phyloP scores from a whole-genome alignment of 2,113 vertebrate genomes.

The Syngnathoides biaculeatus region DNA sequence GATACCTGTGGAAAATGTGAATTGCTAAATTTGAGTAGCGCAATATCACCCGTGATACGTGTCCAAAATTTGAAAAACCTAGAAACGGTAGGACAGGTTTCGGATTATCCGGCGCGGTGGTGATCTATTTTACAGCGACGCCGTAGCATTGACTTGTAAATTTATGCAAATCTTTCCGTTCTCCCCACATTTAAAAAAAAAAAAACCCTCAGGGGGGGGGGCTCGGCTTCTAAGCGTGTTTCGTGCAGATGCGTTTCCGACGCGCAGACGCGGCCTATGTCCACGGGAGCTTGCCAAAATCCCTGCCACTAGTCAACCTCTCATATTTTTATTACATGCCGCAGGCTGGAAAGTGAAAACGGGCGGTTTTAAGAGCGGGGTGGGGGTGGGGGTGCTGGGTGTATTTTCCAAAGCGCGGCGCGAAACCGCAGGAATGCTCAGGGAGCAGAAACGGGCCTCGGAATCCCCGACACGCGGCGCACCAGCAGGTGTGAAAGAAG shows the following conservation, averaged over 20 bases:
- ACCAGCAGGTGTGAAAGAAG: conserved; percentile 13
- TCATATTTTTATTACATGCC: conserved; percentile 39
- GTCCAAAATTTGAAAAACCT: no score
- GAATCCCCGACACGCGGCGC: conserved; percentile 30
- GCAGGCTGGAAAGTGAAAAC: conserved; percentile 14
- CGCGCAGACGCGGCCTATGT: neutral
- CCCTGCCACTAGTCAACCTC: conserved; percentile 4
- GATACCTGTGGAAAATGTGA: no score
- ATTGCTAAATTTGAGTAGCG: no score
- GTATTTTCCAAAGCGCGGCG: conserved; percentile 44
- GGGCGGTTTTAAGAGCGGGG: neutral
- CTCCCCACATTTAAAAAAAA: neutral
- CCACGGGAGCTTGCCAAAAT: neutral
- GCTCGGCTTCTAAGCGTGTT: neutral
- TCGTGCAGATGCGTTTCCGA: neutral
- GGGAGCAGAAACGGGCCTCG: conserved; percentile 3
- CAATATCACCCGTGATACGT: no score
- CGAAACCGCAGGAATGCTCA: conserved; percentile 64
- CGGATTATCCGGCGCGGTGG: no score
- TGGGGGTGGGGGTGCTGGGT: neutral
- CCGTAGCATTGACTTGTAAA: neutral
- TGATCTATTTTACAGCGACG: no score
- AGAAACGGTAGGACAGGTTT: no score
- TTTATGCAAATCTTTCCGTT: neutral
- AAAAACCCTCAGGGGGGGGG: no score